Percentiles rank a stretch among this genome's conserved stretches.
Evolutionary conservation across 2,797 vertebrate species (phyloP).

Genomic region (Chelidonichthys spinosus): DNA sequence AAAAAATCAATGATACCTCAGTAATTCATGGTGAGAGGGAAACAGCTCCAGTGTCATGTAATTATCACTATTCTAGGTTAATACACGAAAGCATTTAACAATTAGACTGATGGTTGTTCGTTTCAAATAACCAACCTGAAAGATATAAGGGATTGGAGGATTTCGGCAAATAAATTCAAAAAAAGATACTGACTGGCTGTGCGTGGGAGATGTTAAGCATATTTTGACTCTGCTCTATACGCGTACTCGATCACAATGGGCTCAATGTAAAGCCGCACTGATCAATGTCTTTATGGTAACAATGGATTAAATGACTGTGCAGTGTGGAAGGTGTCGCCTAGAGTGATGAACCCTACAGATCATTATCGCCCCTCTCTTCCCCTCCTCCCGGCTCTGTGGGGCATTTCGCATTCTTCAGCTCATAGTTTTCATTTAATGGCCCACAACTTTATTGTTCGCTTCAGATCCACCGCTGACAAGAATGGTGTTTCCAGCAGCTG

Average conservation of each 20-base stretch:
- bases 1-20: background rate
- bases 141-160: background rate
- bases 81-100: background rate
- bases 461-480: slow-evolving; percentile 6
- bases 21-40: background rate
- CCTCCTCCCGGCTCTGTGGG: background rate
- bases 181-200: background rate
- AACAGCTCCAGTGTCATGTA: background rate
- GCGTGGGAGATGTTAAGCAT: background rate
- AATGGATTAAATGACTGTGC: slow-evolving; percentile 2
- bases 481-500: background rate
- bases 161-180: background rate
- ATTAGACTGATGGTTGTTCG: background rate
- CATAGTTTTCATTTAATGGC: slow-evolving; percentile 5
- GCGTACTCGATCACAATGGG: background rate
- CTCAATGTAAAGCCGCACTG: background rate
- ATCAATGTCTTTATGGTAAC: background rate
- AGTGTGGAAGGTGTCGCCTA: background rate
- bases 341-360: slow-evolving; percentile 1
- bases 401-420: background rate
- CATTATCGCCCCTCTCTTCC: background rate
- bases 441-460: background rate
- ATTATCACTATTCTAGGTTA: background rate
- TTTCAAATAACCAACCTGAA: background rate
- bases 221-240: background rate